Evolutionary conservation across 1,140 invertebrate genomes (phyloP), one percentile per base, ranked within the genome.

Genomic region (Heliconius congener): DNA sequence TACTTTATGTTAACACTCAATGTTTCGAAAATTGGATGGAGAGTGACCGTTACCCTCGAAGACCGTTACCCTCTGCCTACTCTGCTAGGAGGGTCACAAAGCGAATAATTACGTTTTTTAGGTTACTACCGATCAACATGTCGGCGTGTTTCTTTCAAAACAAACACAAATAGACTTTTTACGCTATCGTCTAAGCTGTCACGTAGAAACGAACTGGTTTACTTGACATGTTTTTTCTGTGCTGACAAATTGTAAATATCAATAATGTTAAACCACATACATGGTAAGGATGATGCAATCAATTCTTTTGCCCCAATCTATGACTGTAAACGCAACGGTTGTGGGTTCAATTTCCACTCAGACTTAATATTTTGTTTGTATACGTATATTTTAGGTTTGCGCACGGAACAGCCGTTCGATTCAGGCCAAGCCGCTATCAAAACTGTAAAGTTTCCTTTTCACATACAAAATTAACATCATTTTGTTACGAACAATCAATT

Each of bases 191-290:
- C 27, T 66, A 66, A 30, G 3, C 23, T 66, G 60, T 66, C 60
- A 66, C 9, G 23, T 6, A 11, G 23, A 66, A 8, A 66, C 60
- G 60, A 66, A 13, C 23, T 30, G 4, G 60, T 66, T 66, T 66
- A 16, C 60, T 66, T 30, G 11, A 66, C 8, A 30, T 66, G 23
- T 66, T 66, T 66, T 46, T 13, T 66, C 23, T 30, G 11, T 27
- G 60, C 13, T 66, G 27, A 30, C 13, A 27, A 66, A 66, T 66
- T 66, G 60, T 66, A 66, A 66, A 66, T 66, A 66, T 66, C 60
- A 66, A 66, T 66, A 66, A 66, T 27, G 27, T 66, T 16, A 11
- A n/a, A 66, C 9, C n/a, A 66, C 27, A 30, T 60, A n/a, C 19
- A n/a, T 0, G 8, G 55, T 23, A 23, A 60, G 55, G 0, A 60